Conservation (phyloP, 2,797 vertebrate species). For the Hephaestus fuliginosus region DNA sequence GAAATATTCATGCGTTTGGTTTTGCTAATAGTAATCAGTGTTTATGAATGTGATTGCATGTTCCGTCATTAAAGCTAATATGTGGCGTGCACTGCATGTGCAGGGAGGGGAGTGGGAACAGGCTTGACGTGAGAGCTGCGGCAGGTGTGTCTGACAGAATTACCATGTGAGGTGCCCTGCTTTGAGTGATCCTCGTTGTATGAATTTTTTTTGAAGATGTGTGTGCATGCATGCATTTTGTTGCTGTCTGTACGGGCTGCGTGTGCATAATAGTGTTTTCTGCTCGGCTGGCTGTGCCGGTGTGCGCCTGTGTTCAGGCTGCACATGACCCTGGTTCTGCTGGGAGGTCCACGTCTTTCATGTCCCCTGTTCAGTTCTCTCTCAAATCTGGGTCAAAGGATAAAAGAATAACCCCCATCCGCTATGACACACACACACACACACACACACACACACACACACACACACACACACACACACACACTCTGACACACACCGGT, state of each 20-base stretch:
- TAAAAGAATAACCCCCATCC: slow-evolving; percentile 76
- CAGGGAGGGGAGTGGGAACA: background rate
- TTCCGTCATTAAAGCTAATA: slow-evolving; percentile 41
- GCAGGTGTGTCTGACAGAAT: slow-evolving; percentile 59
- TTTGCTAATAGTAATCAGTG: slow-evolving; percentile 19
- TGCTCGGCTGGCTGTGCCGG: slow-evolving; percentile 76
- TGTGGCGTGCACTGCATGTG: slow-evolving; percentile 7
- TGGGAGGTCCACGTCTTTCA: slow-evolving; percentile 84
- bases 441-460: slow-evolving; percentile 43
- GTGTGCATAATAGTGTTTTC: slow-evolving; percentile 78
- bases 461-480: slow-evolving; percentile 47
- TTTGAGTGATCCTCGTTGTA: slow-evolving; percentile 43
- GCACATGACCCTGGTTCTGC: slow-evolving; percentile 77
- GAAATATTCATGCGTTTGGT: background rate
- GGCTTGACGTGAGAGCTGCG: slow-evolving; percentile 29
- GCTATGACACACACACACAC: slow-evolving; percentile 57
- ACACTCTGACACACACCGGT: slow-evolving; percentile 32
- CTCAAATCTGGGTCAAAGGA: slow-evolving; percentile 85
- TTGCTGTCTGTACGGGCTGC: slow-evolving; percentile 32
- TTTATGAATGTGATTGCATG: slow-evolving; percentile 31
- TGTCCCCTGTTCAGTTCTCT: slow-evolving; percentile 79
- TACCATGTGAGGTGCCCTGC: slow-evolving; percentile 39
- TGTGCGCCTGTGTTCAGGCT: slow-evolving; percentile 76
- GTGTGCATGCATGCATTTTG: slow-evolving; percentile 56
- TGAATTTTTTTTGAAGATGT: slow-evolving; percentile 52